Conservation (phyloP, 2,888 invertebrate genomes). For the Cylloceria caligata region DNA sequence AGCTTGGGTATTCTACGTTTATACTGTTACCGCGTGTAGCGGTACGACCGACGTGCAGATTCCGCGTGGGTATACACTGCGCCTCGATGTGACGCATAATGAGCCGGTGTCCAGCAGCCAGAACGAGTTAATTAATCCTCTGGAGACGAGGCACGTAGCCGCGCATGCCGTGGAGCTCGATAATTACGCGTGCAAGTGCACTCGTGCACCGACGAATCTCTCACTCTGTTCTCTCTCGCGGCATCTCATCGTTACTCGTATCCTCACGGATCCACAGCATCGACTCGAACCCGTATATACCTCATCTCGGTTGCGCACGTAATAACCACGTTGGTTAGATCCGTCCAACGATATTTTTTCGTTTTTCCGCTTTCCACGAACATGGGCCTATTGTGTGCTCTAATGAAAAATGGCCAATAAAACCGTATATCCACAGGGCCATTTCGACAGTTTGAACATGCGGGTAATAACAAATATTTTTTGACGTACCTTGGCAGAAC, state of each 20-base stretch:
- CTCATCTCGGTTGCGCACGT: constrained; percentile 21
- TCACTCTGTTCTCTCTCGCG: constrained; percentile 5
- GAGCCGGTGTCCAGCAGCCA: constrained; percentile 76
- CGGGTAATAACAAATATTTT: background rate
- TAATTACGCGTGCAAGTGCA: constrained; percentile 77
- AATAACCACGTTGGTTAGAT: constrained; percentile 26
- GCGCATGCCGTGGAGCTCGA: constrained; percentile 71
- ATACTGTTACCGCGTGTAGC: background rate
- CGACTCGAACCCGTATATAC: constrained; percentile 18
- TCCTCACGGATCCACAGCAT: constrained; percentile 32
- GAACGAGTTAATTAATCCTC: constrained; percentile 80
- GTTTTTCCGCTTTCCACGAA: constrained; percentile 10
- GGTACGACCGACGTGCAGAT: constrained; percentile 17
- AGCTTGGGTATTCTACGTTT: background rate
- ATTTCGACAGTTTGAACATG: background rate
- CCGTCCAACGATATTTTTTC: background rate
- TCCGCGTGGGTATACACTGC: constrained; percentile 44
- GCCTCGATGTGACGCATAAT: constrained; percentile 72
- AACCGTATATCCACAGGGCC: constrained; percentile 4
- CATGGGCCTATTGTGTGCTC: constrained; percentile 5
- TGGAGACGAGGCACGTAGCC: constrained; percentile 72
- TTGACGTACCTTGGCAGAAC: background rate
- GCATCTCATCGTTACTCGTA: constrained; percentile 43
- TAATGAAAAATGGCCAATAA: constrained; percentile 38
- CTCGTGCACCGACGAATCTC: constrained; percentile 63